Conservation (phyloP, 2,113 vertebrate species). For the Crotalus viridis region DNA sequence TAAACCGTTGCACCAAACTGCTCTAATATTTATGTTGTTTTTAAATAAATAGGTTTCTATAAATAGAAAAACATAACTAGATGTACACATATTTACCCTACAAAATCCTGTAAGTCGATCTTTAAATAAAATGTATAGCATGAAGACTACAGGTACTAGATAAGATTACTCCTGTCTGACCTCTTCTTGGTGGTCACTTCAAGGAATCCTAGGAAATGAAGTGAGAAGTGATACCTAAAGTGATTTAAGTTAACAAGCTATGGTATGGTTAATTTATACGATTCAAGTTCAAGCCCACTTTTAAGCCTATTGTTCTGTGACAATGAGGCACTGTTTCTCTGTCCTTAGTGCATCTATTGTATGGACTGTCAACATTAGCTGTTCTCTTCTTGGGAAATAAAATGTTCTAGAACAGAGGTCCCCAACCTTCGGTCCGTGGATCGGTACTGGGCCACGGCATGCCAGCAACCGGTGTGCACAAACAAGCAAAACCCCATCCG, state of each 20-base stretch:
- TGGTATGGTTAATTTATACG: neutral
- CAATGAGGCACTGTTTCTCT: neutral
- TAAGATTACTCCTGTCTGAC: neutral
- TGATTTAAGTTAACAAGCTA: neutral
- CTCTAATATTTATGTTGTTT: neutral
- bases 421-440: no score
- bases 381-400: neutral
- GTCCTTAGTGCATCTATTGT: neutral
- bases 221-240: neutral
- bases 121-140: neutral
- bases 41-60: neutral
- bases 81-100: neutral
- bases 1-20: neutral
- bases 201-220: neutral
- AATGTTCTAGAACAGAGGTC: neutral
- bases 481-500: no score
- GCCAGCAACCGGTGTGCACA: no score
- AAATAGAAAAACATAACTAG: neutral
- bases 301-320: neutral
- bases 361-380: neutral
- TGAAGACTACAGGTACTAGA: neutral
- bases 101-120: neutral
- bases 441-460: no score
- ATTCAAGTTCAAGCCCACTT: neutral
- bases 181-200: neutral